phyloP scores from a whole-genome alignment of 1,140 invertebrate genomes.

The Platyscapa corneri region DNA sequence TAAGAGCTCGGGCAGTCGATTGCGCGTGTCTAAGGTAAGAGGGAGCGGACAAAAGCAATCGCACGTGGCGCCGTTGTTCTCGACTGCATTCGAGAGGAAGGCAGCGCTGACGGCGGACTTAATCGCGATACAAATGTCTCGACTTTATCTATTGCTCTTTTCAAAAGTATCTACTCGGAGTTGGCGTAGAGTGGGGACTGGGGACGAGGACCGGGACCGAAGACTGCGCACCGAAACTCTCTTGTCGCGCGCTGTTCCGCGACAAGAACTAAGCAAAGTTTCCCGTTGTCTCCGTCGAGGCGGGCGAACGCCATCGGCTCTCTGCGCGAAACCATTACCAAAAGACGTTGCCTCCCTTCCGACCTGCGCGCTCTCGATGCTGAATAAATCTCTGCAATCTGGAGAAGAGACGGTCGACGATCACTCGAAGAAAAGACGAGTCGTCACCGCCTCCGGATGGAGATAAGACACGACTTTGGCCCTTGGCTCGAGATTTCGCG shows the following conservation, averaged over 20 bases:
- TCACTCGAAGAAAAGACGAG: not conserved
- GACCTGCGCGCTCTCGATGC: not conserved
- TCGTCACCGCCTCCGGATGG: not conserved
- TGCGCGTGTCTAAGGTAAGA: too few relatives aligned
- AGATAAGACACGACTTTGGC: conserved; percentile 40
- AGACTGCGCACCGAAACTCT: not conserved
- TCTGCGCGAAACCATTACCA: conserved; percentile 10
- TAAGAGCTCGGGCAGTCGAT: too few relatives aligned
- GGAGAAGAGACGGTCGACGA: conserved; percentile 19
- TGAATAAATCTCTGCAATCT: conserved; percentile 42
- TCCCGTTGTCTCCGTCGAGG: conserved; percentile 15
- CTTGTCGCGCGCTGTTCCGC: not conserved
- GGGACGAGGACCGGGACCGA: too few relatives aligned
- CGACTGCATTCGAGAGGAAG: not conserved
- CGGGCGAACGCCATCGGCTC: conserved; percentile 15
- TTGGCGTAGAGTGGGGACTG: not conserved
- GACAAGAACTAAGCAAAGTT: conserved; percentile 27
- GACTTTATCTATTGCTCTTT: conserved; percentile 30
- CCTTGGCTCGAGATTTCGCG: not conserved
- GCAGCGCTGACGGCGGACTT: not conserved
- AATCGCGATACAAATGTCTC: conserved; percentile 49
- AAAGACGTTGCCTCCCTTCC: not conserved
- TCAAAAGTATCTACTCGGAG: conserved; percentile 19
- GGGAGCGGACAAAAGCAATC: conserved; percentile 32
- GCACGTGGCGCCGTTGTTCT: conserved; percentile 28